Evolutionary conservation across 2,888 invertebrate genomes (phyloP), one percentile per base, ranked within the genome.

Genomic region (Tortricodes alternella): DNA sequence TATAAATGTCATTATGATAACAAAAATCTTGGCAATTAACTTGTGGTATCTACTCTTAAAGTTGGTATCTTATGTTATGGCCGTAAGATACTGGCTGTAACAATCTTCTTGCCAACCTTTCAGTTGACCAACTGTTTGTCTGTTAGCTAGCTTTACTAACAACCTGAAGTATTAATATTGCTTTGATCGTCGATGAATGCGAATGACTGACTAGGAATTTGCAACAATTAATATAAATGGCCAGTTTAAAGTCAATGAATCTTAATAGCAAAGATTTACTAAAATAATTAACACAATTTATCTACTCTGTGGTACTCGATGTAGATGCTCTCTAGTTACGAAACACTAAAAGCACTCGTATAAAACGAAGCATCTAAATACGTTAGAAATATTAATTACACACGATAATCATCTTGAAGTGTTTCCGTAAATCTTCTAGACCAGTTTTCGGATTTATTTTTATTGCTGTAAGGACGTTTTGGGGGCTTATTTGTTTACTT

Each of bases 381-480:
- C 60, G 53, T 63, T 61, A 61, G 62, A 64, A 62, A 64, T 69
- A 74, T 74, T 72, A 70, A 71, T 73, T 72, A 68, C 67, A 49
- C 49, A 23, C 46, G 72, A 72, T 74, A 68, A 66, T 66, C 57
- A 73, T 73, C 72, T 63, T 46, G 58, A 62, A 57, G 62, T 55
- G 62, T 58, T 65, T 68, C 62, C 53, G 64, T 68, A 69, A 67
- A 71, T 66, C 66, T 66, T 59, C 37, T 61, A 55, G 64, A 71
- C 69, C 66, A 65, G 69, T 67, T 62, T 64, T 63, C 58, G 62
- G 63, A 67, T 68, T 70, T 73, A 70, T 68, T 67, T 68, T 63
- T 63, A 63, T 62, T 65, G 41, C 46, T 16, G 46, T 29, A 46
- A 24, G 18, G 32, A 24, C 57, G 35, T 60, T 60, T 59, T 41